Conservation (phyloP, 92 coral and sea anemone species). For the Epizoanthus illoricatus region DNA sequence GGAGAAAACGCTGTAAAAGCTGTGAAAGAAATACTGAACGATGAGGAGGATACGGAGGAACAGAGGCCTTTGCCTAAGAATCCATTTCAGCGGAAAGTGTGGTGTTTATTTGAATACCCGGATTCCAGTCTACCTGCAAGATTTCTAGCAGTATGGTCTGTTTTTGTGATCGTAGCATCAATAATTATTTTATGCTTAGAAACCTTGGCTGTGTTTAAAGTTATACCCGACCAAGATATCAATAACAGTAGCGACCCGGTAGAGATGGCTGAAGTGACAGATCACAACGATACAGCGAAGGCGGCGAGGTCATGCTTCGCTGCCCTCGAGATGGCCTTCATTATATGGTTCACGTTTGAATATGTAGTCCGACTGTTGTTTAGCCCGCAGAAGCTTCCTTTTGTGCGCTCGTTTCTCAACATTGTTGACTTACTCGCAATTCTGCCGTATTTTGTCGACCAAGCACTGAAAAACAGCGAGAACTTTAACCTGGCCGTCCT, state of each 20-base stretch:
- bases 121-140: constrained; percentile 90
- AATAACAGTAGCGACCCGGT: constrained; percentile 66
- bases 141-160: constrained; percentile 79
- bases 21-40: constrained; percentile 82
- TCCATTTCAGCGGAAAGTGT: constrained; percentile 64
- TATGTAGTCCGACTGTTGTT: constrained; percentile 77
- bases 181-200: constrained; percentile 88
- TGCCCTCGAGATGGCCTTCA: constrained; percentile 80
- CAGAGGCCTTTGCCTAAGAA: constrained; percentile 63
- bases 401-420: constrained; percentile 84
- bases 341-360: constrained; percentile 97
- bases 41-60: constrained; percentile 71
- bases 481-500: constrained; percentile 86
- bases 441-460: constrained; percentile 88
- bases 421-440: constrained; percentile 94
- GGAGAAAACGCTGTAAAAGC: constrained; percentile 89
- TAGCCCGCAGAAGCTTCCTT: constrained; percentile 76
- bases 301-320: constrained; percentile 65
- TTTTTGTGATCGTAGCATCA: constrained; percentile 87
- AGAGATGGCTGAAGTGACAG: constrained; percentile 40
- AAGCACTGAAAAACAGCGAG: constrained; percentile 70
- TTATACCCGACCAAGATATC: constrained; percentile 50
- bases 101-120: constrained; percentile 93
- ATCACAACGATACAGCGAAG: constrained; percentile 62
- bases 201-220: constrained; percentile 77